A percentile compares a stretch with the other conserved stretches of the same genome.
Evolutionary conservation across 2,797 vertebrate genomes (phyloP).

Genomic region (Acropternis orthonyx): DNA sequence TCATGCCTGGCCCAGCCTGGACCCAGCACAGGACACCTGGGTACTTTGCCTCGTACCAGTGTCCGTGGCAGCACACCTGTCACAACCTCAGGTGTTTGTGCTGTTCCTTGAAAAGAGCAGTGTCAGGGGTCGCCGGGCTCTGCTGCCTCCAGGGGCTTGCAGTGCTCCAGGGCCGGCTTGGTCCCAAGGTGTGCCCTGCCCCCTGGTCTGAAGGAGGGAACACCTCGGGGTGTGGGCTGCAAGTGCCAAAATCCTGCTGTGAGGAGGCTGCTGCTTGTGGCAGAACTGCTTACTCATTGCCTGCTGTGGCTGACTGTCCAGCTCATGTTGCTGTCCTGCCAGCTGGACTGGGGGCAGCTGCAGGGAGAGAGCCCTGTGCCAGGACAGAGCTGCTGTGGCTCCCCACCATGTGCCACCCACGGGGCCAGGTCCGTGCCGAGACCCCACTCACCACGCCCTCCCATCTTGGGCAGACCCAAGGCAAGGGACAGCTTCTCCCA

Average conservation of each 20-base stretch:
- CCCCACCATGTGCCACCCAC: fast-evolving
- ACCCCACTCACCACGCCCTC: background rate
- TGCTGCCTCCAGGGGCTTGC: fast-evolving
- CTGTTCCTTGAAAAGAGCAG: background rate
- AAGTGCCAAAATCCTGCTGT: background rate
- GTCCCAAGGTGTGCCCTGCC: fast-evolving
- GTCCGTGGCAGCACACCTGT: background rate
- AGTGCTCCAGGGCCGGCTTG: fast-evolving
- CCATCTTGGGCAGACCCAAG: background rate
- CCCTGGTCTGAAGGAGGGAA: background rate
- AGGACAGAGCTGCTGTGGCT: fast-evolving
- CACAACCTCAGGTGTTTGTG: background rate
- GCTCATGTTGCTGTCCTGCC: background rate
- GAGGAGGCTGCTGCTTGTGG: background rate
- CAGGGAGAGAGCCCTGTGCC: background rate
- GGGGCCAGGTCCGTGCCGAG: background rate
- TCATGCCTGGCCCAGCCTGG: background rate
- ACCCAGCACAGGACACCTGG: background rate
- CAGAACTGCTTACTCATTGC: background rate
- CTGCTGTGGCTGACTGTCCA: background rate
- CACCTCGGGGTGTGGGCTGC: fast-evolving
- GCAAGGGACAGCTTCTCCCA: no score
- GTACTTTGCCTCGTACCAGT: background rate
- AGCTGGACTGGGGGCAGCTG: fast-evolving
- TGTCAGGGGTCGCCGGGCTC: background rate